Evolutionary conservation across 2,888 invertebrate genomes (phyloP).

Genomic region (Chorisops tibialis): DNA sequence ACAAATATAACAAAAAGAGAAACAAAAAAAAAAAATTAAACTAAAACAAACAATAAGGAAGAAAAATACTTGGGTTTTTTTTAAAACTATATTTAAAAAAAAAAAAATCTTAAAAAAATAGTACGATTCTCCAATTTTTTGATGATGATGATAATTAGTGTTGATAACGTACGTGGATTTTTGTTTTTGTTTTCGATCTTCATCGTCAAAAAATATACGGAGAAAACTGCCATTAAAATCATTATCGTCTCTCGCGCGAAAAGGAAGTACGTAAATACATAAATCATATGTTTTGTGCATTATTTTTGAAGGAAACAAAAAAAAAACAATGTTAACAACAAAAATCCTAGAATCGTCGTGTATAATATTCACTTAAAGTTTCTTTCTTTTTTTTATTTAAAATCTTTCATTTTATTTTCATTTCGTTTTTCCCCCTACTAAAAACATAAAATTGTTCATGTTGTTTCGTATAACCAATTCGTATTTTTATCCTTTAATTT

Average conservation of each 20-base stretch:
- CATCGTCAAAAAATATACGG: too few relatives aligned
- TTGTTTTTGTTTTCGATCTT: too few relatives aligned
- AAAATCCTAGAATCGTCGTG: neutral
- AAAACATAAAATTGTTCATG: neutral
- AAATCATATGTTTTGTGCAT: slow-evolving; percentile 16
- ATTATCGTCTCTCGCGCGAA: slow-evolving; percentile 7
- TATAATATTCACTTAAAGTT: neutral
- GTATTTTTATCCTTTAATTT: slow-evolving; percentile 7
- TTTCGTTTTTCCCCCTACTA: neutral
- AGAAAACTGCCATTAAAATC: neutral
- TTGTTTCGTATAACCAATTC: neutral
- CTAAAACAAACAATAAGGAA: too few relatives aligned
- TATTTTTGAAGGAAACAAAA: slow-evolving; percentile 13
- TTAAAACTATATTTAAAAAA: too few relatives aligned
- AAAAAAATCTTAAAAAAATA: too few relatives aligned
- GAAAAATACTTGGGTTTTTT: slow-evolving; percentile 13
- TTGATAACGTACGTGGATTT: too few relatives aligned
- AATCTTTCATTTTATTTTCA: neutral
- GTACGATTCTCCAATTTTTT: too few relatives aligned
- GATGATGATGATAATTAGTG: too few relatives aligned
- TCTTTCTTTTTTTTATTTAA: neutral
- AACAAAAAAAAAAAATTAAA: too few relatives aligned
- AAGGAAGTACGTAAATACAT: slow-evolving; percentile 20
- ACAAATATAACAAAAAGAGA: slow-evolving; percentile 21
- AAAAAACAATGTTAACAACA: neutral